phyloP scores from a whole-genome alignment of 2,888 invertebrate species.

The Marronus borbonicus region DNA sequence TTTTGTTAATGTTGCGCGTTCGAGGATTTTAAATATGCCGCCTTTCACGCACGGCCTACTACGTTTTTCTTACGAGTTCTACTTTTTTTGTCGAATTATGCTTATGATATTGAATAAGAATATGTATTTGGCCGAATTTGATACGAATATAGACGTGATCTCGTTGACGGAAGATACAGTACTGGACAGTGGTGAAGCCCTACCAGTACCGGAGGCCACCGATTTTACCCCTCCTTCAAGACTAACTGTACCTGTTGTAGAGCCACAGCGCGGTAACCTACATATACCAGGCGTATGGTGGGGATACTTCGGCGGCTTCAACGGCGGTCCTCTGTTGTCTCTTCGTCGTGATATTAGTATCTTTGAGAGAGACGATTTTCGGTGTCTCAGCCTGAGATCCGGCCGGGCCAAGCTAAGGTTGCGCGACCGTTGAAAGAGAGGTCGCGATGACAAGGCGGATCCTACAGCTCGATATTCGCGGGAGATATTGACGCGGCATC shows the following conservation, averaged over 20 bases:
- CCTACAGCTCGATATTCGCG: too few relatives aligned
- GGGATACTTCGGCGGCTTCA: conserved; percentile 62
- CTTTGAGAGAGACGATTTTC: too few relatives aligned
- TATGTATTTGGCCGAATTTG: conserved; percentile 46
- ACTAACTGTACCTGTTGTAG: conserved; percentile 71
- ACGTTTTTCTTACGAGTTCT: too few relatives aligned
- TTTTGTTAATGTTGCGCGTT: too few relatives aligned
- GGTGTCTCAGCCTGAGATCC: too few relatives aligned
- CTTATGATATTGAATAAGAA: background rate
- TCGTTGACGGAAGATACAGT: conserved; percentile 63
- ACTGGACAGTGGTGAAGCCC: conserved; percentile 67
- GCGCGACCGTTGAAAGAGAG: too few relatives aligned
- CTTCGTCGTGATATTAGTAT: conserved; percentile 28
- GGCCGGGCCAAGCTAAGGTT: too few relatives aligned
- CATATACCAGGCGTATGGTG: conserved; percentile 61
- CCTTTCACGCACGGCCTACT: too few relatives aligned
- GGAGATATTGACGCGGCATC: too few relatives aligned
- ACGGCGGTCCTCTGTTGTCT: conserved; percentile 46
- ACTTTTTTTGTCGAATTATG: too few relatives aligned
- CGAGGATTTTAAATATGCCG: too few relatives aligned
- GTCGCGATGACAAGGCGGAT: too few relatives aligned
- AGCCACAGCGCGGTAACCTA: conserved; percentile 69
- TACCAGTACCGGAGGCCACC: conserved; percentile 62
- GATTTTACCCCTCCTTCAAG: conserved; percentile 61
- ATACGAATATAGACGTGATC: conserved; percentile 61